Base-by-base conservation (phyloP, 2,888 invertebrate species). In the Cyclophora albipunctata region DNA sequence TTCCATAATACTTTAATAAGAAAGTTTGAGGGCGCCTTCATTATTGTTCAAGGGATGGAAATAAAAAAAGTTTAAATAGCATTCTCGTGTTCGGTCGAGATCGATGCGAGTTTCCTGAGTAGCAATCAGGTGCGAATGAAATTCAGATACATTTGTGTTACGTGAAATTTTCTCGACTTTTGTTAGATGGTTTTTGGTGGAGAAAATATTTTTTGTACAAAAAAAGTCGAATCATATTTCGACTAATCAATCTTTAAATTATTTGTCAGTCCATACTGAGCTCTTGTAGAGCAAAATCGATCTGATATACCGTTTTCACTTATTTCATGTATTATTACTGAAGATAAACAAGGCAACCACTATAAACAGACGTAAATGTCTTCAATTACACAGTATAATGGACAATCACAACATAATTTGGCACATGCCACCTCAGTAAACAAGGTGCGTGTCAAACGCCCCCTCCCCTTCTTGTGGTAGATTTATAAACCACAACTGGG, bases 1-100 rank as follows among this genome's bases (percentile, higher is more conserved):
- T 76, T 75, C 71, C 73, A 68, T 74, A 74, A 75, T 73, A 72
- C 71, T 72, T 77, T 79, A 78, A 82, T 80, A 79, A 79, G 73
- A 74, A 82, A 84, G 78, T 84, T 81, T 67, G 62, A 58, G 59
- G 60, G 56, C 70, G 71, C 64, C 65, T 70, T 64, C 65, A 63
- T 74, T 71, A 67, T 65, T 65, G 64, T 50, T 54, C 59, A 57
- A 42, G 49, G 51, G 61, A 57, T 65, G 60, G 59, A 69, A 65
- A 60, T 66, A 62, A 69, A 68, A 67, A 64, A 75, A 69, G 72
- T 72, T 37, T 67, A 63, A 67, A 74, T 68, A 64, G 67, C 68
- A 52, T 71, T 73, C 58, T 55, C 60, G 62, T 69, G 72, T 73
- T 69, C 62, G 46, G 34, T 56, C 61, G 59, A 55, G 58, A 57